Evolutionary conservation across 2,888 invertebrate genomes (phyloP).

Genomic region (Drosophila lutescens): DNA sequence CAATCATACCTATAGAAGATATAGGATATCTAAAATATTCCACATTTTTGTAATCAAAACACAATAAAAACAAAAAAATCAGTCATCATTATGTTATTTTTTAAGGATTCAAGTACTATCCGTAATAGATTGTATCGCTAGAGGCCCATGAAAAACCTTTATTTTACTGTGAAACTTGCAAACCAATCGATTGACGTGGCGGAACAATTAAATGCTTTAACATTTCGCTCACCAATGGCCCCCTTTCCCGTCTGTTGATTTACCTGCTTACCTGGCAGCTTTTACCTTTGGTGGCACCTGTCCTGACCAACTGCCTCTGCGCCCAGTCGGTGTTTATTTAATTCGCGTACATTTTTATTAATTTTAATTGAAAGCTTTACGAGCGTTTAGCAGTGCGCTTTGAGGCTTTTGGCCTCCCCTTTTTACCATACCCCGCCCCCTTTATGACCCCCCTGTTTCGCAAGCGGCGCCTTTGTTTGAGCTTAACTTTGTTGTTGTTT

Average conservation of each 20-base stretch:
- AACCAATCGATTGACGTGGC: not conserved
- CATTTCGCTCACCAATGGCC: not conserved
- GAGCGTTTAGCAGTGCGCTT: slow-evolving; percentile 48
- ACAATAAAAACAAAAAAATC: too few relatives aligned
- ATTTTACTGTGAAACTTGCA: not conserved
- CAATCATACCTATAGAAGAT: too few relatives aligned
- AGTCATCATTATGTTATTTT: too few relatives aligned
- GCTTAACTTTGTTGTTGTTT: slow-evolving; percentile 45
- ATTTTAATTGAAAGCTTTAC: slow-evolving; percentile 80
- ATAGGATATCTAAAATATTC: too few relatives aligned
- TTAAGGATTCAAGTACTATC: too few relatives aligned
- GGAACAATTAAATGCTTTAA: slow-evolving; percentile 1
- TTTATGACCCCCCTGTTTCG: not conserved
- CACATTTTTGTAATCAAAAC: too few relatives aligned
- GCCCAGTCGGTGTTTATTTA: slow-evolving; percentile 66
- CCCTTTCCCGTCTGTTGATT: too few relatives aligned
- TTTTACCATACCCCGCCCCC: too few relatives aligned
- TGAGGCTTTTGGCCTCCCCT: slow-evolving; percentile 20
- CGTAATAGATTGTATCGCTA: too few relatives aligned
- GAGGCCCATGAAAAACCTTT: too few relatives aligned
- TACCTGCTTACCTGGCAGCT: too few relatives aligned
- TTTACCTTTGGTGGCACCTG: slow-evolving; percentile 1
- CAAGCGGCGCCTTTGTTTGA: slow-evolving; percentile 65
- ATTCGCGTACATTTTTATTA: slow-evolving; percentile 78
- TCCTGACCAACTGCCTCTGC: slow-evolving; percentile 11